Base-by-base conservation (phyloP, 2,113 vertebrate genomes). In the Catagonus wagneri region DNA sequence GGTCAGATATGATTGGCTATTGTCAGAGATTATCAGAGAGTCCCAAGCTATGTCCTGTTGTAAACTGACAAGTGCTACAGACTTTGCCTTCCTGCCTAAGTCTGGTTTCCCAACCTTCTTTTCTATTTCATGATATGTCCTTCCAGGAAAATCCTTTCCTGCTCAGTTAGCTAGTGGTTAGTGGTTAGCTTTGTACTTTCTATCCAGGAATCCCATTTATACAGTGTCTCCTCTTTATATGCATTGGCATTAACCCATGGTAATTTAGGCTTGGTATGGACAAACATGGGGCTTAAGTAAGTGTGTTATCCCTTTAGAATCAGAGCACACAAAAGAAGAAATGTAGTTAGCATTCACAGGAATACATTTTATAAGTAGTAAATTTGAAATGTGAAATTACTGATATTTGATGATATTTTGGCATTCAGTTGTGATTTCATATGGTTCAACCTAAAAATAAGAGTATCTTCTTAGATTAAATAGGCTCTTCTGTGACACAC, bases 301-400 rank as follows among this genome's bases (percentile, higher is more conserved):
- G 2, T 58, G 68, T 14, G 16, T 58, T 86, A 32, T 78, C 2
- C 2, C 14, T 72, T 93, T 50, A 23, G 32, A 71, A 63, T 83
- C 34, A 86, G 36, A 25, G 89, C 1, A 3, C 60, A 72, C 7
- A 66, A 79, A 63, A 34, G 22, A 81, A 16, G 56, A 61, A 25
- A 86, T 11, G 2, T 19, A 87, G 39, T 61, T 72, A 76, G 72
- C 11, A 20, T 84, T 20, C 29, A 52, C 68, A 68, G 34, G n/a
- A 86, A 83, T 11, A 58, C 10, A 89, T 54, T 71, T 44, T 25
- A 13, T 19, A 74, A 50, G 58, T 61, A 22, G 71, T 90, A 80
- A 90, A 8, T 86, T 87, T 71, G 68, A 95, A 88, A 93, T 20
- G 27, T 89, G 36, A 85, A 84, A 72, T 74, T 83, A 4, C 13